Evolutionary conservation across 2,797 vertebrate species (phyloP), one percentile per base, ranked within the genome.

Genomic region (Podarcis siculus): DNA sequence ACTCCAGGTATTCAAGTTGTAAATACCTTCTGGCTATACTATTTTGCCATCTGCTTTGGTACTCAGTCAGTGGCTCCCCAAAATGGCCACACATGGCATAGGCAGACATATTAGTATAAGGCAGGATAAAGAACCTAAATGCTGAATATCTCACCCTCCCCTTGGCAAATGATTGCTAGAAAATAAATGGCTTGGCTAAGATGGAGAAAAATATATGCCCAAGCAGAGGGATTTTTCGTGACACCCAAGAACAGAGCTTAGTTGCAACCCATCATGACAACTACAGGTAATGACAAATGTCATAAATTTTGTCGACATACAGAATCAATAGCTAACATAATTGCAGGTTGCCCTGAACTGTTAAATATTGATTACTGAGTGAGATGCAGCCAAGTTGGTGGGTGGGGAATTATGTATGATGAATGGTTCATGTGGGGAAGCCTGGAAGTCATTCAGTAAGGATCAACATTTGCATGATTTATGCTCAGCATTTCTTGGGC

Each of bases 311-410:
- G 23, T 37, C 30, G 66, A 35, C 8, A 55, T 30, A 30, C n/a
- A 75, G 30, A 82, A 76, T 76, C 58, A 76, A 76, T 82, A 49
- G 55, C 39, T 67, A 82, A 67, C 39, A 82, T 66, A 35, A 82
- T 87, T 66, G 25, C n/a, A 76, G 61, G 61, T 45, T 67, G 32
- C 35, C 35, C 35, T 64, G 75, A 67, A 66, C 17, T 23, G 73
- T 86, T 85, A 66, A 77, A 32, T 78, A 86, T 76, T 82, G 86
- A 86, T 78, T 82, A 69, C 42, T 55, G 42, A 77, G 39, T 30
- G 75, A 77, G 81, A 13, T 30, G 27, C 7, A 87, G 32, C 37
- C 25, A 78, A 69, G 66, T 69, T 23, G 17, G 21, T 17, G 37
- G 12, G 55, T 78, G 49, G 49, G 49, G 49, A 55, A 49, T 64